Percentiles rank a stretch among this genome's conserved stretches.
Conservation (phyloP, 2,888 invertebrate genomes). For the Nephrocerus scutellatus region DNA sequence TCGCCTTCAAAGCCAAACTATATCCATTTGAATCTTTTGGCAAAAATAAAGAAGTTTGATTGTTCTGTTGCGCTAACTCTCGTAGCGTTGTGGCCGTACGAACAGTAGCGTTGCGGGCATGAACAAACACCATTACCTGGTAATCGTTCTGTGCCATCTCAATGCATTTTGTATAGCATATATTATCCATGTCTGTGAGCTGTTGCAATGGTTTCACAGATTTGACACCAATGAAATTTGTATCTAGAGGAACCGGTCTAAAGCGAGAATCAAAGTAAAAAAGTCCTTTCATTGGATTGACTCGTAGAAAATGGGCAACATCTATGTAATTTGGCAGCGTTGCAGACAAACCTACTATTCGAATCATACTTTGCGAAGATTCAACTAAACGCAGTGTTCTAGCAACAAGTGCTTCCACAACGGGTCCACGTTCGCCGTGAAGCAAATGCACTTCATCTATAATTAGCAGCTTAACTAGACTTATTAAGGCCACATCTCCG, state of each 20-base stretch:
- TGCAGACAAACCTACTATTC: conserved; percentile 94
- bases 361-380: conserved; percentile 86
- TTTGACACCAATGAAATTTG: conserved; percentile 84
- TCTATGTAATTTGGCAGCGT: conserved; percentile 97
- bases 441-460: conserved; percentile 96
- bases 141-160: conserved; percentile 83
- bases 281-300: conserved; percentile 84
- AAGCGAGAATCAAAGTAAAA: conserved; percentile 93
- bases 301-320: conserved; percentile 88
- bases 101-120: conserved; percentile 93
- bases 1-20: conserved; percentile 62
- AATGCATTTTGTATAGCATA: conserved; percentile 87
- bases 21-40: conserved; percentile 58
- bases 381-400: conserved; percentile 89
- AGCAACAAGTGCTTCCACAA: conserved; percentile 94
- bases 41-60: conserved; percentile 62
- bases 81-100: conserved; percentile 77
- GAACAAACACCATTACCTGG: conserved; percentile 97
- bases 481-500: conserved; percentile 81
- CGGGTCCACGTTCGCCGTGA: conserved; percentile 95
- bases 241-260: conserved; percentile 89
- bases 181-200: conserved; percentile 76
- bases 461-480: conserved; percentile 86
- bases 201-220: conserved; percentile 55
- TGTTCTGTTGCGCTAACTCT: conserved; percentile 72